Percentiles rank a stretch among this genome's conserved stretches.
Evolutionary conservation across 1,140 invertebrate genomes (phyloP).

Genomic region (Pseudobourletiella spinata): DNA sequence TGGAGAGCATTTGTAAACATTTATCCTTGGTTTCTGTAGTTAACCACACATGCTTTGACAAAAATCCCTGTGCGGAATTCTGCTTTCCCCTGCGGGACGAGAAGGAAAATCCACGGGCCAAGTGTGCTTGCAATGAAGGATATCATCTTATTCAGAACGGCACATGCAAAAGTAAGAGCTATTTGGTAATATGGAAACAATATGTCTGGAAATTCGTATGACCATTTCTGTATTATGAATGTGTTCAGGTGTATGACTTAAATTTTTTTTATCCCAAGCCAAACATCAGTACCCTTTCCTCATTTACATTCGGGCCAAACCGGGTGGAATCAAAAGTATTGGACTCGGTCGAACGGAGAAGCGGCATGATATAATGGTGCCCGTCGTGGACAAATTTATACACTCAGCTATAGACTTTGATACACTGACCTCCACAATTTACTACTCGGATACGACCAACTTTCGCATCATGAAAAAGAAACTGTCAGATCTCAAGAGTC

Average conservation of each 20-base stretch:
- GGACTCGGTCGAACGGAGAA: constrained; percentile 38
- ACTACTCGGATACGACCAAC: constrained; percentile 52
- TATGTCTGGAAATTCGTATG: not conserved
- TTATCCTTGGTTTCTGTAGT: constrained; percentile 10
- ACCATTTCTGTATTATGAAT: not conserved
- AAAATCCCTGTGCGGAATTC: constrained; percentile 15
- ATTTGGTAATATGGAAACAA: not conserved
- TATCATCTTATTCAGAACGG: constrained; percentile 4
- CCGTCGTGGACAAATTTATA: constrained; percentile 52
- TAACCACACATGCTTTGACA: constrained; percentile 2
- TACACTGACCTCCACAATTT: constrained; percentile 52
- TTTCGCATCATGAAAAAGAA: constrained; percentile 39
- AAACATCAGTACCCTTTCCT: constrained; percentile 46
- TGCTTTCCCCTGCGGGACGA: constrained; percentile 16
- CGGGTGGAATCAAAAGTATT: constrained; percentile 57
- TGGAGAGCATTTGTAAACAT: no score
- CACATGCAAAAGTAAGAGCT: not conserved
- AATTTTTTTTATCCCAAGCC: constrained; percentile 40
- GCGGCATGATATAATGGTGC: constrained; percentile 51
- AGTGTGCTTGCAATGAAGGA: constrained; percentile 20
- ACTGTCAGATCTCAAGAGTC: constrained; percentile 40
- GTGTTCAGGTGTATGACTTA: not conserved
- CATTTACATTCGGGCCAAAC: constrained; percentile 51
- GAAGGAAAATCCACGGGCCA: constrained; percentile 3
- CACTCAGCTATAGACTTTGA: constrained; percentile 62